Evolutionary conservation across 2,888 invertebrate species (phyloP).

Genomic region (Noctua fimbriata): DNA sequence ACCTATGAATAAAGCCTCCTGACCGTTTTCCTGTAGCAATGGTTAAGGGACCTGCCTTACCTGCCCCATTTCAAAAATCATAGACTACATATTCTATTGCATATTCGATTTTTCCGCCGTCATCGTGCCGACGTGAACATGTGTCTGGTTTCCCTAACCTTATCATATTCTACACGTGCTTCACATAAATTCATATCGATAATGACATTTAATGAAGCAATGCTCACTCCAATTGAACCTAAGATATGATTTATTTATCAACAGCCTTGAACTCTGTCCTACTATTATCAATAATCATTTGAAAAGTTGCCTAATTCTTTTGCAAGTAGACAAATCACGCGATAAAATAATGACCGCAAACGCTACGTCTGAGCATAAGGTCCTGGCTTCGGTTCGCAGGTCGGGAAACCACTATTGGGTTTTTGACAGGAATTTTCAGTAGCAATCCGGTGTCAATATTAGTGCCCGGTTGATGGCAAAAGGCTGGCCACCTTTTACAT

Average conservation of each 20-base stretch:
- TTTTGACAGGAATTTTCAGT: not conserved
- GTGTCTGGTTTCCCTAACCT: not conserved
- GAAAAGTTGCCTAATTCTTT: slow-evolving; percentile 17
- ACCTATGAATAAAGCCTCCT: not conserved
- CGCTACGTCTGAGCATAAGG: not conserved
- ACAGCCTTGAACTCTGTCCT: slow-evolving; percentile 8
- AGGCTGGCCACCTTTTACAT: not conserved
- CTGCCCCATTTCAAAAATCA: not conserved
- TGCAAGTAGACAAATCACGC: not conserved
- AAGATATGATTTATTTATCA: slow-evolving; percentile 13
- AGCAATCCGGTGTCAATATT: not conserved
- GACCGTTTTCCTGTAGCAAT: not conserved
- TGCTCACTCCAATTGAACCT: not conserved
- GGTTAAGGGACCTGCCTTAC: not conserved
- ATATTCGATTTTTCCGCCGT: not conserved
- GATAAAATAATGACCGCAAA: not conserved
- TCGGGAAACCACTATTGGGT: not conserved
- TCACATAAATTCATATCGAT: not conserved
- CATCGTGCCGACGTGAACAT: not conserved
- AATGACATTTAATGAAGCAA: slow-evolving; percentile 8
- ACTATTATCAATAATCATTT: not conserved
- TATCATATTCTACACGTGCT: slow-evolving; percentile 25
- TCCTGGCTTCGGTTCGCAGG: not conserved
- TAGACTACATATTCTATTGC: too few species aligned
- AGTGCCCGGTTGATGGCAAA: not conserved